A percentile compares a stretch with the other conserved stretches of the same genome.
These are phyloP conservation scores for Epizoanthus scotinus DNA, from an alignment of 92 coral and sea anemone genomes.

Conservation along the genomic window DNA sequence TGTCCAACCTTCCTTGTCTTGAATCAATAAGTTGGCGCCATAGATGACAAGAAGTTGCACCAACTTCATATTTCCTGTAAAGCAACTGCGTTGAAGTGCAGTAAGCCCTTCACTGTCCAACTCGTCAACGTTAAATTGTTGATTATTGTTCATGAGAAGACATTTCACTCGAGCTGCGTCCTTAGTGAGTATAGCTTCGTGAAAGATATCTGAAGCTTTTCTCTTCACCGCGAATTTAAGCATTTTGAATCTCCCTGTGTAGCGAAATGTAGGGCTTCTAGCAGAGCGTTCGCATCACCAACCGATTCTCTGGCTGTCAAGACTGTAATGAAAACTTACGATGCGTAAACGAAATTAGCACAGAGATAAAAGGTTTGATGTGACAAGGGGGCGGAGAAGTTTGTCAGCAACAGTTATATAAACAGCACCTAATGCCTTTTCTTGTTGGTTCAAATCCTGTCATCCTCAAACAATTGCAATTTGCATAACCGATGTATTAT, in stretches of 20 bases:
- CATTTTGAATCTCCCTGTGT: constrained; percentile 47
- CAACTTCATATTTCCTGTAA: constrained; percentile 80
- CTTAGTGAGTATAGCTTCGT: constrained; percentile 87
- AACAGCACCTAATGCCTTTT: constrained; percentile 43
- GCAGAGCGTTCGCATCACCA: constrained; percentile 7
- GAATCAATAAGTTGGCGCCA: constrained; percentile 89
- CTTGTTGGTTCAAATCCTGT: constrained; percentile 36
- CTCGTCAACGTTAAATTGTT: constrained; percentile 85
- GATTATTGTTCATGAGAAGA: constrained; percentile 76
- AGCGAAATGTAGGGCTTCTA: not conserved
- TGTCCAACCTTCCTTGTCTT: constrained; percentile 98
- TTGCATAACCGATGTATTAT: constrained; percentile 54
- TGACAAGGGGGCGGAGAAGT: constrained; percentile 28
- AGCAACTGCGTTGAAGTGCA: constrained; percentile 90
- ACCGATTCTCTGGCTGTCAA: not conserved
- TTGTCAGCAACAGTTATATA: constrained; percentile 48
- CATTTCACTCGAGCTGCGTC: constrained; percentile 70
- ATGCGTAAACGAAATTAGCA: constrained; percentile 28
- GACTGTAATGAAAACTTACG: not conserved
- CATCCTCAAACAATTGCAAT: constrained; percentile 49
- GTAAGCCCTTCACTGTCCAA: constrained; percentile 96
- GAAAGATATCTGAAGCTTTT: constrained; percentile 82
- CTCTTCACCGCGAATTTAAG: constrained; percentile 93
- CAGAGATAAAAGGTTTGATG: constrained; percentile 22
- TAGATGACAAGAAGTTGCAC: constrained; percentile 83